Base-by-base conservation (phyloP, 2,113 vertebrate species). In the Labeo catla region DNA sequence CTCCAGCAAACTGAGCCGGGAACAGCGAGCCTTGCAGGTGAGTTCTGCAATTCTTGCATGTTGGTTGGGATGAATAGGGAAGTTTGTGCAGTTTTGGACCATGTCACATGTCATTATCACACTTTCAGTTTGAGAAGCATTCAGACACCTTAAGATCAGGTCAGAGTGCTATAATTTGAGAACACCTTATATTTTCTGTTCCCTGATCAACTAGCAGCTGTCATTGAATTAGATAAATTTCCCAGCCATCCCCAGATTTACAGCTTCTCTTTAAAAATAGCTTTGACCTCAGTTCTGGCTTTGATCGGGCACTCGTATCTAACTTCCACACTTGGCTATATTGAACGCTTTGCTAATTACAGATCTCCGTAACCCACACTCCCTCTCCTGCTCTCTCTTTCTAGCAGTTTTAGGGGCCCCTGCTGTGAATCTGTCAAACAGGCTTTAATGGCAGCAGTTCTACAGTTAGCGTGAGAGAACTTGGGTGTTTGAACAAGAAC, bases 11-110 rank as follows among this genome's bases (percentile, higher is more conserved):
- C 95, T 99, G 89, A 98, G 98, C 94, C 96, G 98, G 76, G 98
- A 99, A 92, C 98, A 99, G 94, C 96, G 98, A 84, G 98, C 98
- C 0, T 89, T 99, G 90, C 98, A 99, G 97, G 98, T 99, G 97
- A 99, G 98, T 57, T 84, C 2, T 23, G 21, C 39, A 12, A 43
- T 36, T 59, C 13, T 34, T 84, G 39, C 47, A 47, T 45, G 21
- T 65, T 28, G 5, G 45, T 70, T 49, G 21, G 8, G 34, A 54
- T 82, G n/a, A 39, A 52, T 66, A 50, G 45, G 13, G 49, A 70
- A 82, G 63, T 52, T 66, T 81, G 39, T 66, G 36, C 57, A 80
- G 34, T 47, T 80, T 23, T 63, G 39, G 6, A 80, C 11, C 76
- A 79, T 81, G 57, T 65, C 59, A 28, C 59, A 4, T 52, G 12